A percentile compares a stretch with the other conserved stretches of the same genome.
Evolutionary conservation across 2,797 vertebrate species (phyloP).

Genomic region (Rousettus madagascariensis): DNA sequence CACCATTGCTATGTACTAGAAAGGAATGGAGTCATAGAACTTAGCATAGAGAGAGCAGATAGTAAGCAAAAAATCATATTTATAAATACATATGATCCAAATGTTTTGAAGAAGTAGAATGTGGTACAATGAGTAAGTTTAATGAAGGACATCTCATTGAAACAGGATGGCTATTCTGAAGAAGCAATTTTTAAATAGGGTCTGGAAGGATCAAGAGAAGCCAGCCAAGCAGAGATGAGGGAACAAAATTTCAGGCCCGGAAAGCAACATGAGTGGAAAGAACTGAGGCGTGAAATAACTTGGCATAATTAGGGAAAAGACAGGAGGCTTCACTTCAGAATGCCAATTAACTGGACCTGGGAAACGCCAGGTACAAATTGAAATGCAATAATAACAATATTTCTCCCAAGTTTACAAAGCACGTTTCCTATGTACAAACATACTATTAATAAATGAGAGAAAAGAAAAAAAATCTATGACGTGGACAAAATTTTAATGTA

Average conservation of each 20-base stretch:
- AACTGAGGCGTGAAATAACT: constrained; percentile 68
- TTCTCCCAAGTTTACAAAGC: background rate
- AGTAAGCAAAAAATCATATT: background rate
- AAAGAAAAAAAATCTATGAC: background rate
- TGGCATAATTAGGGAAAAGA: constrained; percentile 51
- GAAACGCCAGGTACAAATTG: background rate
- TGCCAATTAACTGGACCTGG: constrained; percentile 30
- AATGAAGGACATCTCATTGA: constrained; percentile 7
- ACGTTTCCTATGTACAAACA: background rate
- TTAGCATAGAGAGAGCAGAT: background rate
- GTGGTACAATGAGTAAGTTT: background rate
- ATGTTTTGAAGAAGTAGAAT: background rate
- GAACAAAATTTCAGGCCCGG: constrained; percentile 35
- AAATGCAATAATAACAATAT: background rate
- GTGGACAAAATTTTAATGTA: background rate
- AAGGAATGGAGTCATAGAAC: background rate
- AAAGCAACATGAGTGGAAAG: constrained; percentile 15
- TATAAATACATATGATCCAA: background rate
- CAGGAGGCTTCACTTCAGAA: constrained; percentile 41
- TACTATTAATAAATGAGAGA: background rate
- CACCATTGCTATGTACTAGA: background rate
- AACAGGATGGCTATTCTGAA: background rate
- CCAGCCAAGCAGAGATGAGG: constrained; percentile 39
- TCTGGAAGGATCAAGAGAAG: constrained; percentile 52
- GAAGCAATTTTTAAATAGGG: constrained; percentile 42